These are phyloP conservation scores for Nemapogon koenigi DNA, from an alignment of 2,888 invertebrate genomes.

Conservation along the genomic window DNA sequence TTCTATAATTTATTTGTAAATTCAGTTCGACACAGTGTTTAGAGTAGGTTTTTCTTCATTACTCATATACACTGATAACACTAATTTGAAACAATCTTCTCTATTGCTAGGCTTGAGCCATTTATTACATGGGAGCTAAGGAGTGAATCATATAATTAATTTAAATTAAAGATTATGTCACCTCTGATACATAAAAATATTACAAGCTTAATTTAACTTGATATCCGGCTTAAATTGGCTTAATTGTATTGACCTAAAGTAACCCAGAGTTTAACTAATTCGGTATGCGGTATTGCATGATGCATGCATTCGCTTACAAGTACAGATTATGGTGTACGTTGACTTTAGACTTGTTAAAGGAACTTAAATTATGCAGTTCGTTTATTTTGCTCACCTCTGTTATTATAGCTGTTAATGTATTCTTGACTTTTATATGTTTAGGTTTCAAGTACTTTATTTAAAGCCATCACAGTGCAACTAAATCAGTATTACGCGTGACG, in stretches of 20 bases:
- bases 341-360: not conserved
- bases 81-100: too few relatives aligned
- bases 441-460: too few relatives aligned
- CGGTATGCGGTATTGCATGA: conserved; percentile 28
- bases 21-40: too few relatives aligned
- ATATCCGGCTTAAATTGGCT: conserved; percentile 13
- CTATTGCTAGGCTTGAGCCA: too few relatives aligned
- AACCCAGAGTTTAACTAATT: conserved; percentile 53
- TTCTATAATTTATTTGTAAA: too few relatives aligned
- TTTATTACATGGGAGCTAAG: too few relatives aligned
- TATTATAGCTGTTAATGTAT: too few relatives aligned
- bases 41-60: too few relatives aligned
- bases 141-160: not conserved
- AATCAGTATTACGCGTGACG: too few relatives aligned
- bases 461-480: too few relatives aligned
- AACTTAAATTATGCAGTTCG: not conserved
- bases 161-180: conserved; percentile 1
- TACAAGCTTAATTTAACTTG: conserved; percentile 4
- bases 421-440: too few relatives aligned
- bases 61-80: too few relatives aligned
- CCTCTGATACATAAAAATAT: not conserved
- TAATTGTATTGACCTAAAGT: conserved; percentile 62
- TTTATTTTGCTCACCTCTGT: conserved; percentile 1
- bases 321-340: not conserved
- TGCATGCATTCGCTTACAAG: conserved; percentile 25